Percentiles rank a stretch among this genome's conserved stretches.
Evolutionary conservation across 2,888 invertebrate genomes (phyloP).

Genomic region (Synanthedon andrenaeformis): DNA sequence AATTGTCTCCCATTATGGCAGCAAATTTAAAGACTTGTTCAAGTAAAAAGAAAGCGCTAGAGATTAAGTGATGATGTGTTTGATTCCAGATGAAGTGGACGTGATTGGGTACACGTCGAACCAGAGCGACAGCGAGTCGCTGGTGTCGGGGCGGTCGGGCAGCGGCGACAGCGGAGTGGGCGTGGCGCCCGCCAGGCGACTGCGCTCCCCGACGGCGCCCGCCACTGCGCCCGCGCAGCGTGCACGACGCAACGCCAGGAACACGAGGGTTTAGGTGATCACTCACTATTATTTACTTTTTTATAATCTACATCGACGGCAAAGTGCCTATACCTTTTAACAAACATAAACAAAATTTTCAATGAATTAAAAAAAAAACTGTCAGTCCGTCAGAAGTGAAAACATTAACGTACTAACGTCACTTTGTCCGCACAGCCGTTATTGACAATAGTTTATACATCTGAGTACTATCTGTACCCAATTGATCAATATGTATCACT

Average conservation of each 20-base stretch:
- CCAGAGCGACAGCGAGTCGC: constrained; percentile 86
- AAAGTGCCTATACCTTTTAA: background rate
- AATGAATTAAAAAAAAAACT: no score
- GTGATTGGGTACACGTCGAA: constrained; percentile 88
- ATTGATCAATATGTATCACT: no score
- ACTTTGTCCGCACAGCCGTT: no score
- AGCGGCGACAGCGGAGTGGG: constrained; percentile 74
- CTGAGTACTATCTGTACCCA: no score
- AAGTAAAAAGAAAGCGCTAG: no score
- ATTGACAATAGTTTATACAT: no score
- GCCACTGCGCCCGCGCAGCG: constrained; percentile 58
- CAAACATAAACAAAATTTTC: no score
- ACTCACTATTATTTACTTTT: background rate
- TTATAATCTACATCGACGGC: no score
- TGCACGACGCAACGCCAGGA: constrained; percentile 13
- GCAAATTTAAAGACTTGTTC: no score
- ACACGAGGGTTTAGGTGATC: constrained; percentile 49
- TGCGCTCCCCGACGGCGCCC: constrained; percentile 45
- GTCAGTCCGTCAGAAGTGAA: no score
- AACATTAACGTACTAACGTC: no score
- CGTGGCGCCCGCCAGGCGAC: constrained; percentile 59
- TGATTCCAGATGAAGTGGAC: constrained; percentile 83
- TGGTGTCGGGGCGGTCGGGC: constrained; percentile 79
- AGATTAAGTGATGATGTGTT: background rate
- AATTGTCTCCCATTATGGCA: no score